phyloP scores from a whole-genome alignment of 2,888 invertebrate species.

The Macrophya alboannulata region DNA sequence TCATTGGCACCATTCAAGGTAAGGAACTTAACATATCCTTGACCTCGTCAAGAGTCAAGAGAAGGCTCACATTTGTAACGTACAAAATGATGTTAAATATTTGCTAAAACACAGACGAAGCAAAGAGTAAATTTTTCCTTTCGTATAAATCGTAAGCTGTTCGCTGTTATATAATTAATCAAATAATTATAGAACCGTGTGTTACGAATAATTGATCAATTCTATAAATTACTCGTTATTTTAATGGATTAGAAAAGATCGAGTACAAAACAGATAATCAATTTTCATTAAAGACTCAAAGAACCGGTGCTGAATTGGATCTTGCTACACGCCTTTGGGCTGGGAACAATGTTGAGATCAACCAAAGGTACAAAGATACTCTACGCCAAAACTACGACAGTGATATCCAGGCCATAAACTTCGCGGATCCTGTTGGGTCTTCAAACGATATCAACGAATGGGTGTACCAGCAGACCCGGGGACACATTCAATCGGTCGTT shows the following conservation, averaged over 20 bases:
- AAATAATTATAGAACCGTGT: background rate
- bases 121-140: background rate
- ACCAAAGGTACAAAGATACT: slow-evolving; percentile 79
- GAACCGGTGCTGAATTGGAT: slow-evolving; percentile 67
- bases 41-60: slow-evolving; percentile 12
- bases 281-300: slow-evolving; percentile 63
- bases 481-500: slow-evolving; percentile 82
- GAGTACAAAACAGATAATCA: background rate
- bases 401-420: slow-evolving; percentile 81
- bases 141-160: background rate
- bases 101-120: background rate
- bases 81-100: background rate
- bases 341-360: slow-evolving; percentile 63
- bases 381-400: slow-evolving; percentile 81
- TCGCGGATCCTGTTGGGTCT: slow-evolving; percentile 79
- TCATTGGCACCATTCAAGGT: slow-evolving; percentile 76
- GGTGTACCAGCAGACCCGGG: slow-evolving; percentile 83
- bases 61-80: background rate
- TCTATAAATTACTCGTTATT: background rate
- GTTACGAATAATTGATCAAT: background rate
- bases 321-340: slow-evolving; percentile 72
- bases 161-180: background rate
- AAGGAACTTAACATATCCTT: slow-evolving; percentile 65
- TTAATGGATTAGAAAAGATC: background rate
- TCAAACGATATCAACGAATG: slow-evolving; percentile 83